Conservation (phyloP, 2,797 vertebrate species). For the Diplodus puntazzo region DNA sequence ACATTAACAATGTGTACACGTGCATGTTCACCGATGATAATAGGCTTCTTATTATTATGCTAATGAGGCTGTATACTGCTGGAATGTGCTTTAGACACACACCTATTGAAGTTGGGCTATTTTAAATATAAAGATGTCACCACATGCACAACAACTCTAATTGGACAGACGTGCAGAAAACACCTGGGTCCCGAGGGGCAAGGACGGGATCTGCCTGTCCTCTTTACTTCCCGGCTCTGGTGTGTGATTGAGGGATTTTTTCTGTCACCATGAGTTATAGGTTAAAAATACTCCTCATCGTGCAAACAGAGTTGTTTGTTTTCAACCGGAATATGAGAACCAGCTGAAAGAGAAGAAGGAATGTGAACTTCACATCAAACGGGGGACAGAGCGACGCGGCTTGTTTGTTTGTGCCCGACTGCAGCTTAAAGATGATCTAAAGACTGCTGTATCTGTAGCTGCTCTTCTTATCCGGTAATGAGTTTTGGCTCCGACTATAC, state of each 20-base stretch:
- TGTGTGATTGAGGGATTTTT: conserved; percentile 26
- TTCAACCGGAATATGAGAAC: conserved; percentile 23
- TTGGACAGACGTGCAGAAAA: conserved; percentile 27
- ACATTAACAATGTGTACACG: not conserved
- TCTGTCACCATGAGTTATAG: conserved; percentile 26
- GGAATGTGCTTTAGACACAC: not conserved
- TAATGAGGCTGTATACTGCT: conserved; percentile 1
- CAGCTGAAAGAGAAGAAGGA: conserved; percentile 34
- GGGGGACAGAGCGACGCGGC: conserved; percentile 13
- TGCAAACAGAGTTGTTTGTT: conserved; percentile 48
- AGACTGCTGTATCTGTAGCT: conserved; percentile 23
- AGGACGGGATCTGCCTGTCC: conserved; percentile 3
- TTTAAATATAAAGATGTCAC: conserved; percentile 28
- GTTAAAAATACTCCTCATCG: conserved; percentile 54
- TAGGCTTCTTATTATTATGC: conserved; percentile 6
- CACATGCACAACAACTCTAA: conserved; percentile 17
- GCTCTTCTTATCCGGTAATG: conserved; percentile 42
- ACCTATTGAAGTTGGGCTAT: conserved; percentile 19
- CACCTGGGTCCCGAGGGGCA: conserved; percentile 15
- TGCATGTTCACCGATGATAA: not conserved
- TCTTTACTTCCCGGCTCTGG: not conserved
- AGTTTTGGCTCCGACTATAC: conserved; percentile 44
- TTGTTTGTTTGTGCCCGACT: conserved; percentile 41
- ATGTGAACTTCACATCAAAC: conserved; percentile 33
- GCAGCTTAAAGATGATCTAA: conserved; percentile 50